These are phyloP conservation scores for Macaca nemestrina DNA, from an alignment of 2,113 vertebrate genomes.

Conservation along the genomic window DNA sequence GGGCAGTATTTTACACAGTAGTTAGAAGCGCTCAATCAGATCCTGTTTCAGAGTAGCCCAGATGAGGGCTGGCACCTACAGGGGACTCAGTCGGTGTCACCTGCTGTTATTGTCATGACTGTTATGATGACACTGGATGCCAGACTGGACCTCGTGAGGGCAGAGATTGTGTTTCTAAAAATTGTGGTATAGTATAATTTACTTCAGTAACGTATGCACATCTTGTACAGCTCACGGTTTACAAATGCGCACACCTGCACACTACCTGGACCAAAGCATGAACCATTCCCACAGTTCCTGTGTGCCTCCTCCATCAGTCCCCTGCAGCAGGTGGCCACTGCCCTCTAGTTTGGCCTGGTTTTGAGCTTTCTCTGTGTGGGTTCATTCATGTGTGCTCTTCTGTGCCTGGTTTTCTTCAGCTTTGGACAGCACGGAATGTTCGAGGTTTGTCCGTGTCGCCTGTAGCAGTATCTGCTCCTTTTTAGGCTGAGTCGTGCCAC, in stretches of 20 bases:
- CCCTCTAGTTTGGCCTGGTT: neutral
- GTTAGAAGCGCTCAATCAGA: neutral
- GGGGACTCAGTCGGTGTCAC: accelerated
- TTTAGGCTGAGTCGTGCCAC: neutral
- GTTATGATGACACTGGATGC: neutral
- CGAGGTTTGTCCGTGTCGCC: accelerated
- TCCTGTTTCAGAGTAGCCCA: neutral
- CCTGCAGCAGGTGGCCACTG: neutral
- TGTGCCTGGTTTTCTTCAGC: neutral
- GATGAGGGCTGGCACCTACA: neutral
- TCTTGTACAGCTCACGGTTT: neutral
- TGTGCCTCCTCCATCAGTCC: accelerated
- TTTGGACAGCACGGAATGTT: neutral
- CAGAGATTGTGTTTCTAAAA: neutral
- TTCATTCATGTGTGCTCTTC: neutral
- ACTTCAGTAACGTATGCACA: neutral
- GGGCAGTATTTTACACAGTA: neutral
- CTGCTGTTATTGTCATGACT: neutral
- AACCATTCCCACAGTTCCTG: neutral
- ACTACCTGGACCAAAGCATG: neutral
- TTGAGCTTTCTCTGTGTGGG: neutral
- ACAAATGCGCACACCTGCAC: neutral
- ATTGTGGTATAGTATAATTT: neutral
- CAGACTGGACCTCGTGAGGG: neutral
- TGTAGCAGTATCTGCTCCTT: neutral